Evolutionary conservation across 2,888 invertebrate genomes (phyloP).

Genomic region (Mesopsocus fuscifrons): DNA sequence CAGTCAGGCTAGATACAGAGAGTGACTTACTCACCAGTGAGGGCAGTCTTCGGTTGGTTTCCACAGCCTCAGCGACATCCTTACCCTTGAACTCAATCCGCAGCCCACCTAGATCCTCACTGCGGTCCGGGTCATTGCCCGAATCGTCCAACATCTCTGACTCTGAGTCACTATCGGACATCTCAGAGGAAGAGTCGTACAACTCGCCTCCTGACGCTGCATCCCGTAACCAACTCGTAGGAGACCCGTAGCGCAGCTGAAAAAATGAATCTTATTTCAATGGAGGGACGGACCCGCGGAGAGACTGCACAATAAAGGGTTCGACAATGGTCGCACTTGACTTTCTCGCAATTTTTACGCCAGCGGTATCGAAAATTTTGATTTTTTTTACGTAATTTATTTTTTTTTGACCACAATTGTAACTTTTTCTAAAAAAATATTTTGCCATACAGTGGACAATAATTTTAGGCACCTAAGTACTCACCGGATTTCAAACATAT

Average conservation of each 20-base stretch:
- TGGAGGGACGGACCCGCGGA: too few relatives aligned
- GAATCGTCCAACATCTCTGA: constrained; percentile 19
- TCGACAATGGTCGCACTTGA: too few relatives aligned
- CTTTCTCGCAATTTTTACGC: too few relatives aligned
- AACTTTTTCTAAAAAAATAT: too few relatives aligned
- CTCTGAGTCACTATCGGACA: constrained; percentile 26
- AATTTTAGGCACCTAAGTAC: too few relatives aligned
- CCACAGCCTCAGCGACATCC: constrained; percentile 70
- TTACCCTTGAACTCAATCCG: constrained; percentile 68
- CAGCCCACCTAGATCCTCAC: constrained; percentile 22
- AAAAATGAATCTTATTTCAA: too few relatives aligned
- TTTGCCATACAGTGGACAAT: too few relatives aligned
- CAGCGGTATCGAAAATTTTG: too few relatives aligned
- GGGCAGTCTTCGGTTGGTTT: constrained; percentile 21
- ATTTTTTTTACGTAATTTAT: too few relatives aligned
- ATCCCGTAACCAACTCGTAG: constrained; percentile 28
- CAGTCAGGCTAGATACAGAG: background rate
- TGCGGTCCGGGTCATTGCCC: constrained; percentile 16
- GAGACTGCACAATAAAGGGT: too few relatives aligned
- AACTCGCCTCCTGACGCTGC: constrained; percentile 26
- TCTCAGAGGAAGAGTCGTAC: constrained; percentile 32
- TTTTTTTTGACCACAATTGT: too few relatives aligned
- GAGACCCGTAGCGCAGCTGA: constrained; percentile 32
- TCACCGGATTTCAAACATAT: too few relatives aligned
- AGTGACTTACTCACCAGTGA: background rate